Conservation (phyloP, 2,888 invertebrate genomes). For the Tetrapedia diversipes region DNA sequence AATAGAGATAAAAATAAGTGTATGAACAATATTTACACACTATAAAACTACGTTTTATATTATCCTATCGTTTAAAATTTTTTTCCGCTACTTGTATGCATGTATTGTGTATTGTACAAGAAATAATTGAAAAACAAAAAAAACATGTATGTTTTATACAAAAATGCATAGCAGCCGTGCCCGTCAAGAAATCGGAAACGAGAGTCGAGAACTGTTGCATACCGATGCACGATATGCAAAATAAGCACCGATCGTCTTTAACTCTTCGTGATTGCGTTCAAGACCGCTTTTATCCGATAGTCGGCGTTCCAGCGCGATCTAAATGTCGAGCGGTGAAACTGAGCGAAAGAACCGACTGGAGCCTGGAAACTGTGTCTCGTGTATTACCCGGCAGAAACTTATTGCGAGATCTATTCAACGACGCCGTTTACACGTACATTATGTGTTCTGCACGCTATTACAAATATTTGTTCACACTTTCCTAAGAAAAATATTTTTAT, state of each 20-base stretch:
- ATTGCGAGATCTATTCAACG: background rate
- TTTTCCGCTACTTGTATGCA: too few species aligned
- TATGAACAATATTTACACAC: too few species aligned
- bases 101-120: background rate
- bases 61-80: background rate
- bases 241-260: conserved; percentile 3
- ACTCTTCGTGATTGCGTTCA: conserved; percentile 13
- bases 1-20: too few species aligned
- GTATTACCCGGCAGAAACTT: background rate
- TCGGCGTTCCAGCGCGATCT: conserved; percentile 11
- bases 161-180: background rate
- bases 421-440: background rate
- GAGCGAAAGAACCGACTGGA: conserved; percentile 12
- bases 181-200: conserved; percentile 12
- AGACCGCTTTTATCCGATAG: conserved; percentile 17
- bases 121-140: background rate
- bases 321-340: conserved; percentile 57
- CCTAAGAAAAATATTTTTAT: too few species aligned
- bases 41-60: too few species aligned
- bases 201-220: conserved; percentile 7
- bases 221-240: conserved; percentile 29
- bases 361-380: conserved; percentile 33
- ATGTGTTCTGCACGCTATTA: too few species aligned
- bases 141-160: background rate
- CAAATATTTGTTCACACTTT: too few species aligned